A percentile compares a stretch with the other conserved stretches of the same genome.
Conservation (phyloP, 2,113 vertebrate species). For the Corvus moneduloides region DNA sequence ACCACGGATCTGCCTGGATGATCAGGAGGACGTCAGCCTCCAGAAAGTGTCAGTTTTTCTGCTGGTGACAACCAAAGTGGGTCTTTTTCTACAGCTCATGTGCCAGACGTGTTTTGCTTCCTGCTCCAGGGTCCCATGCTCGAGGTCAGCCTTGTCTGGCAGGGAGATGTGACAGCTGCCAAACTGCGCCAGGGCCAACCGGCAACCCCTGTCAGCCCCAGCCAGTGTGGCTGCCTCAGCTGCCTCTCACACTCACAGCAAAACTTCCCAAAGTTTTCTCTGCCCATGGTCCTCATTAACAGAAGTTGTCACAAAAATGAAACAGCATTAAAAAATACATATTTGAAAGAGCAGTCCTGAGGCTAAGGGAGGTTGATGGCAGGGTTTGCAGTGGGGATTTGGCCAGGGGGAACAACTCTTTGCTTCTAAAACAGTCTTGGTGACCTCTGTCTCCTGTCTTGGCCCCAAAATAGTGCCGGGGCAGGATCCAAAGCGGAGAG, state of each 20-base stretch:
- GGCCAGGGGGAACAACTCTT: not conserved
- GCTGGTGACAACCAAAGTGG: not conserved
- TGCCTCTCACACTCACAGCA: not conserved
- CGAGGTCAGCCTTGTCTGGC: not conserved
- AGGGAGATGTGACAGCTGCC: slow-evolving; percentile 15
- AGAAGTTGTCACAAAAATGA: not conserved
- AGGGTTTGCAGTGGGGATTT: not conserved
- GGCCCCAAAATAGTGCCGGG: rapidly evolving
- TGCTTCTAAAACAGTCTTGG: not conserved
- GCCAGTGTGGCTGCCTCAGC: rapidly evolving
- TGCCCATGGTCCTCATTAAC: not conserved
- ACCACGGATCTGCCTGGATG: not conserved
- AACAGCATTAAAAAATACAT: not conserved
- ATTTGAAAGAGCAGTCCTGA: not conserved
- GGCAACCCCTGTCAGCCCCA: not conserved
- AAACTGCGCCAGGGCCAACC: rapidly evolving
- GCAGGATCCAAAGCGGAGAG: not conserved
- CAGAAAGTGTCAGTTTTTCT: slow-evolving; percentile 7
- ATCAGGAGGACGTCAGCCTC: not conserved
- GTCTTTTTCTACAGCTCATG: not conserved
- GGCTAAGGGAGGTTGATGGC: not conserved
- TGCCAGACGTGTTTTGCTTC: not conserved
- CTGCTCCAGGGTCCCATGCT: slow-evolving; percentile 18
- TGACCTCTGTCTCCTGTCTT: not conserved
- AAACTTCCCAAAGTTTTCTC: not conserved